A percentile compares a stretch with the other conserved stretches of the same genome.
phyloP scores from a whole-genome alignment of 2,888 invertebrate species.

The Sipha maydis region DNA sequence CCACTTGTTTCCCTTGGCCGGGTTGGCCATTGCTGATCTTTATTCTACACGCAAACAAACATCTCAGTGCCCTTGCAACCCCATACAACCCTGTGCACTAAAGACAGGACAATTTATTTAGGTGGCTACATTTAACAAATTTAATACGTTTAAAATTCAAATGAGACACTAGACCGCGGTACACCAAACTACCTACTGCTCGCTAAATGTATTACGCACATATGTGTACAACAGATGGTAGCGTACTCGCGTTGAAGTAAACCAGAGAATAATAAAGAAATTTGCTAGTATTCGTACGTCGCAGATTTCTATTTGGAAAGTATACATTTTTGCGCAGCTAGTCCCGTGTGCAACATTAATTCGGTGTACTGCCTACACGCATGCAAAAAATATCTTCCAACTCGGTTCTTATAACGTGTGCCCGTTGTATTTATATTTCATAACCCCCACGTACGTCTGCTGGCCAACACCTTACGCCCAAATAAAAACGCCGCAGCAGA shows the following conservation, averaged over 20 bases:
- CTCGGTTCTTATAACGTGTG: neutral
- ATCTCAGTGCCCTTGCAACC: too few species aligned
- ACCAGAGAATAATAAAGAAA: neutral
- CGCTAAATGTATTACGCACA: neutral
- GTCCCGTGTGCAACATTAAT: constrained; percentile 56
- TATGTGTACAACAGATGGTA: neutral
- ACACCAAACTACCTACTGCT: too few species aligned
- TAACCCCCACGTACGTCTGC: constrained; percentile 47
- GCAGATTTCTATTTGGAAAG: constrained; percentile 54
- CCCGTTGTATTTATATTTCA: constrained; percentile 24
- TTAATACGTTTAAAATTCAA: too few species aligned
- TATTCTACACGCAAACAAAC: too few species aligned
- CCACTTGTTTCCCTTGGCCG: too few species aligned
- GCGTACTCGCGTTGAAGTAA: neutral
- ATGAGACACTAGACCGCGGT: too few species aligned
- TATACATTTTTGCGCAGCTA: neutral
- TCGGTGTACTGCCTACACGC: constrained; percentile 36
- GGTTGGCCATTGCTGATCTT: too few species aligned
- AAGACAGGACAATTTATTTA: too few species aligned
- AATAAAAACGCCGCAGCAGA: neutral
- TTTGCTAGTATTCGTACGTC: neutral
- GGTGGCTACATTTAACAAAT: too few species aligned
- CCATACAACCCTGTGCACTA: too few species aligned
- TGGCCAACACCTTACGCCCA: constrained; percentile 46
- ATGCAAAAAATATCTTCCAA: constrained; percentile 36